Percentiles rank a stretch among this genome's conserved stretches.
These are phyloP conservation scores for Hydropotes inermis DNA, from an alignment of 2,113 vertebrate species.

Conservation along the genomic window DNA sequence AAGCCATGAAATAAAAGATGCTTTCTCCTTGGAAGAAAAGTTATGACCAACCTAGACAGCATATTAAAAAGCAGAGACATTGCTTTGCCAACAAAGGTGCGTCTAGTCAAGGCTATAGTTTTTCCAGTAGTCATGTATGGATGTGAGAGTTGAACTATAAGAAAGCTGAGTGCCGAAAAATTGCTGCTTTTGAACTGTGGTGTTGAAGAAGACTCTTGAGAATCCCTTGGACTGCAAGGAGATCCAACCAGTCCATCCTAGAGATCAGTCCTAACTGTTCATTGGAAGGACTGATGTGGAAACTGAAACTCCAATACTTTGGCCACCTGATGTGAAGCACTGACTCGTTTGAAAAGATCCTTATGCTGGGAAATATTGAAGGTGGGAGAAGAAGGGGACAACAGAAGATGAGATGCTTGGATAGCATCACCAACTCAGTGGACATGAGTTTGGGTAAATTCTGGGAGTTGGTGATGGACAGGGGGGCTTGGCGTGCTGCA, in stretches of 20 bases:
- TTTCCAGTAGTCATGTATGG: background rate
- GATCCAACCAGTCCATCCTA: background rate
- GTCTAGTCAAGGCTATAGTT: background rate
- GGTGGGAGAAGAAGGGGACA: background rate
- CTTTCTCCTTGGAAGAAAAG: background rate
- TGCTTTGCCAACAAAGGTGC: background rate
- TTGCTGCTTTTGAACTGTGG: background rate
- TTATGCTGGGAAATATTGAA: background rate
- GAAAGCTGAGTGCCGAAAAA: background rate
- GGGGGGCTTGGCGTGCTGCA: accelerated
- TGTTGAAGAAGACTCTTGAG: background rate
- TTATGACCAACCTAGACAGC: background rate
- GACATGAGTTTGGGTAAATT: background rate
- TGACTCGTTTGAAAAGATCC: background rate
- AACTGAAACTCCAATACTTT: background rate
- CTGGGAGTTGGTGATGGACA: background rate
- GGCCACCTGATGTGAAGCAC: background rate
- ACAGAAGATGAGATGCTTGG: background rate
- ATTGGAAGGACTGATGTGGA: background rate
- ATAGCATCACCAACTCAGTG: background rate
- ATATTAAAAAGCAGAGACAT: background rate
- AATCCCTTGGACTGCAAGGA: background rate
- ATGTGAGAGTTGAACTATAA: background rate
- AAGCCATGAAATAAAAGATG: background rate
- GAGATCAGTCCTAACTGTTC: background rate